Percentiles rank a stretch among this genome's conserved stretches.
These are phyloP conservation scores for Tyrophagus putrescentiae DNA, from an alignment of 1,140 invertebrate genomes.

Conservation along the genomic window DNA sequence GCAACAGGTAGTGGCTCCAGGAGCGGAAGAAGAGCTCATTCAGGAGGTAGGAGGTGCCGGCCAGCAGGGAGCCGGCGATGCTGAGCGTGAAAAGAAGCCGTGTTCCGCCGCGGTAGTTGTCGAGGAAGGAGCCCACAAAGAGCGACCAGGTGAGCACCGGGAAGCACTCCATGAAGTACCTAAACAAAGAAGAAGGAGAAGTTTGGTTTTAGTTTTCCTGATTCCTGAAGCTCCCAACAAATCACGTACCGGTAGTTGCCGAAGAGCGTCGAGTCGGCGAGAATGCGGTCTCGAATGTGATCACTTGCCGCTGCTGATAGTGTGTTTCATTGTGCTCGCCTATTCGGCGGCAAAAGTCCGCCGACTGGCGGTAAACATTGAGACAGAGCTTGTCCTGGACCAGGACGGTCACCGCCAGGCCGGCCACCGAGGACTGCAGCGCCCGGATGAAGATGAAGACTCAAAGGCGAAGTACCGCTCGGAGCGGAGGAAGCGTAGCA, in stretches of 20 bases:
- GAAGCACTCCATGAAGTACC: not conserved
- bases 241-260: not conserved
- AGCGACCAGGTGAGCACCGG: slow-evolving; percentile 6
- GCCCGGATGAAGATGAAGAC: too few species aligned
- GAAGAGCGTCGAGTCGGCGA: not conserved
- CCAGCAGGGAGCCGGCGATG: not conserved
- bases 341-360: not conserved
- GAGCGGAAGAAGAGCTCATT: not conserved
- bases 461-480: too few species aligned
- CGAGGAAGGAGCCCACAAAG: slow-evolving; percentile 6
- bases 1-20: not conserved
- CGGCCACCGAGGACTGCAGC: not conserved
- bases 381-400: not conserved
- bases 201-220: not conserved
- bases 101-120: not conserved
- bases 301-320: too few species aligned
- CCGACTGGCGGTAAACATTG: not conserved
- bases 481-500: too few species aligned
- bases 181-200: not conserved
- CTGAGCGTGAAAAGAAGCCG: not conserved
- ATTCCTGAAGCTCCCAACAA: not conserved
- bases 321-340: not conserved
- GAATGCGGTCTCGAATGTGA: not conserved
- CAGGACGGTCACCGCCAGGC: not conserved
- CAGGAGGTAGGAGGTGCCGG: not conserved